phyloP scores from a whole-genome alignment of 2,888 invertebrate genomes.

The Zygothrica quintamaculata region DNA sequence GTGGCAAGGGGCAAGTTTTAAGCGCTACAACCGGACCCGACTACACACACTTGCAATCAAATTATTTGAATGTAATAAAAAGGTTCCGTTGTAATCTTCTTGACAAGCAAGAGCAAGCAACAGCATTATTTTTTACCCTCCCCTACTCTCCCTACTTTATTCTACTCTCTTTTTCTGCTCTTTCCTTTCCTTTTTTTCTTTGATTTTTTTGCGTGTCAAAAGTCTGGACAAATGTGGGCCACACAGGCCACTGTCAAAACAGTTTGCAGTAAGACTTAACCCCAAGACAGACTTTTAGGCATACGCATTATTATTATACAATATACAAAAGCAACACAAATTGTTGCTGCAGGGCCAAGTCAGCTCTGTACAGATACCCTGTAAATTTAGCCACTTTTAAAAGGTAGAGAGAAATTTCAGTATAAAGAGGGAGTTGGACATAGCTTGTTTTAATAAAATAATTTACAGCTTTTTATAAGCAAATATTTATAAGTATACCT shows the following conservation, averaged over 20 bases:
- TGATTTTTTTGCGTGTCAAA: conserved; percentile 46
- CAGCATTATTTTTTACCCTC: not conserved
- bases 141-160: too few relatives aligned
- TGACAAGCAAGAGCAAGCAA: conserved; percentile 21
- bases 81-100: conserved; percentile 66
- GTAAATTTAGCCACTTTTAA: not conserved
- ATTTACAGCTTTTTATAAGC: too few relatives aligned
- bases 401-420: too few relatives aligned
- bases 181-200: too few relatives aligned
- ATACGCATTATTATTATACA: too few relatives aligned
- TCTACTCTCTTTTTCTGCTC: too few relatives aligned
- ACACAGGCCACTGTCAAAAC: conserved; percentile 38
- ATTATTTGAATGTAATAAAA: conserved; percentile 79
- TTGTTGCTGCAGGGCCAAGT: not conserved
- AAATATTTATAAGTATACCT: too few relatives aligned
- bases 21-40: conserved; percentile 40
- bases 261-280: conserved; percentile 62
- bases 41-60: conserved; percentile 69
- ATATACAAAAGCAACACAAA: conserved; percentile 1
- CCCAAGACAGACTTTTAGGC: conserved; percentile 34
- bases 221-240: conserved; percentile 64
- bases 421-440: too few relatives aligned
- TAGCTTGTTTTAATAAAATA: too few relatives aligned
- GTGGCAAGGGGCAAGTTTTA: conserved; percentile 14
- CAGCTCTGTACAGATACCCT: not conserved